Evolutionary conservation across 2,113 vertebrate genomes (phyloP).

Genomic region (Lamprotornis superbus): DNA sequence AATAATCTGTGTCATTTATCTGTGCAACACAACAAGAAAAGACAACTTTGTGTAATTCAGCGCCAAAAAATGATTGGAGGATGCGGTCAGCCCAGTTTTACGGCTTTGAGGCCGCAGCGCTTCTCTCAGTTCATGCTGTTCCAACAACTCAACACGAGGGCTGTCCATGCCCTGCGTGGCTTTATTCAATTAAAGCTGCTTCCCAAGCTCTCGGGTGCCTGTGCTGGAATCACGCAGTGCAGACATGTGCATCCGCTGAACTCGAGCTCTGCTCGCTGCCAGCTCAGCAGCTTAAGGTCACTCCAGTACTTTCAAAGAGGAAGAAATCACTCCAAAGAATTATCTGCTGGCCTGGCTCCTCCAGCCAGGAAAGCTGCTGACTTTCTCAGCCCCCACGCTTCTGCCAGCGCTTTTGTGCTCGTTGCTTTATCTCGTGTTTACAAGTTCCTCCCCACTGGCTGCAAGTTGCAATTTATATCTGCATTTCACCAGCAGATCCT

Average conservation of each 20-base stretch:
- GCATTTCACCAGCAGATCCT: background rate
- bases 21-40: conserved; percentile 11
- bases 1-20: conserved; percentile 14
- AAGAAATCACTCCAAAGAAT: conserved; percentile 55
- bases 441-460: background rate
- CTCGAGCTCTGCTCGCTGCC: background rate
- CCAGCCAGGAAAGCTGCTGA: background rate
- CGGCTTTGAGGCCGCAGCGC: background rate
- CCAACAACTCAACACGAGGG: background rate
- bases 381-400: background rate
- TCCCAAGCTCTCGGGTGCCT: conserved; percentile 20
- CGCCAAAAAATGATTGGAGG: background rate
- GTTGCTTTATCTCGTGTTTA: background rate
- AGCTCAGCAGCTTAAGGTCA: conserved; percentile 60
- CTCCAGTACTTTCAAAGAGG: conserved; percentile 18
- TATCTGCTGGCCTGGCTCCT: conserved; percentile 28
- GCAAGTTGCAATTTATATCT: background rate
- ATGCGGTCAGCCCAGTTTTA: conserved; percentile 24
- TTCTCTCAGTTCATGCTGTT: conserved; percentile 24
- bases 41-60: conserved; percentile 34
- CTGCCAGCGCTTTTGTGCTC: background rate
- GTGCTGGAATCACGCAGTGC: conserved; percentile 11
- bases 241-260: conserved; percentile 35
- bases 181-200: conserved; percentile 33
- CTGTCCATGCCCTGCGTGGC: conserved; percentile 30